Percentiles rank a stretch among this genome's conserved stretches.
phyloP scores from a whole-genome alignment of 2,797 vertebrate genomes.

The Paedocypris micromegethes region DNA sequence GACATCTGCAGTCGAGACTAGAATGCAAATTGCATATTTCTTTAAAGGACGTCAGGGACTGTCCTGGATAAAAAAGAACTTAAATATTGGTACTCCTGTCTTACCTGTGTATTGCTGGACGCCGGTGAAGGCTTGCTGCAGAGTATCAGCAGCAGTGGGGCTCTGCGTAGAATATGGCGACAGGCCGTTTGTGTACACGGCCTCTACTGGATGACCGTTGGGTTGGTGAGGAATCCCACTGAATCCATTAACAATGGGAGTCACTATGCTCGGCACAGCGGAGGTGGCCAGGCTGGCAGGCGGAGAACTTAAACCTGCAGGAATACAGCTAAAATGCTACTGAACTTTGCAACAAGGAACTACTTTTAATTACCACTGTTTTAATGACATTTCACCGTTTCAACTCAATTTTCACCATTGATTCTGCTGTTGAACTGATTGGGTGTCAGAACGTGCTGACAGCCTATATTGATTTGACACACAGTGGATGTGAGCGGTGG shows the following conservation, averaged over 20 bases:
- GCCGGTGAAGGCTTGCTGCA: slow-evolving; percentile 77
- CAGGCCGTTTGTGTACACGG: slow-evolving; percentile 77
- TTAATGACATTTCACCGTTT: slow-evolving; percentile 22
- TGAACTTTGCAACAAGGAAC: slow-evolving; percentile 24
- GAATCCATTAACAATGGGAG: slow-evolving; percentile 76
- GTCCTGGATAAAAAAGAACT: no score
- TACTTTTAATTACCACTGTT: slow-evolving; percentile 15
- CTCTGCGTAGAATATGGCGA: slow-evolving; percentile 76
- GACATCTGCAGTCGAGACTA: no score
- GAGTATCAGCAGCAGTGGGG: slow-evolving; percentile 73
- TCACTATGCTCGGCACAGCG: slow-evolving; percentile 68
- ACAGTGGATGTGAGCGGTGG: neutral
- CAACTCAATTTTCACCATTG: slow-evolving; percentile 12
- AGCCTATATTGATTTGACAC: slow-evolving; percentile 19
- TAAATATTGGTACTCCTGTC: neutral
- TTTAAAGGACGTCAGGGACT: no score
- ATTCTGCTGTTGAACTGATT: slow-evolving; percentile 20
- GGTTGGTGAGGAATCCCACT: slow-evolving; percentile 74
- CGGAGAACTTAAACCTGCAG: slow-evolving; percentile 73
- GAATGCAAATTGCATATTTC: no score
- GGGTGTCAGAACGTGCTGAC: slow-evolving; percentile 18
- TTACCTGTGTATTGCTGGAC: slow-evolving; percentile 82
- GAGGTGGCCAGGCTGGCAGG: slow-evolving; percentile 72
- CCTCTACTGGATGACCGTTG: slow-evolving; percentile 75
- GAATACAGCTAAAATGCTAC: slow-evolving; percentile 9